These are phyloP conservation scores for Scrobipalpa costella DNA, from an alignment of 2,888 invertebrate species.

Conservation along the genomic window DNA sequence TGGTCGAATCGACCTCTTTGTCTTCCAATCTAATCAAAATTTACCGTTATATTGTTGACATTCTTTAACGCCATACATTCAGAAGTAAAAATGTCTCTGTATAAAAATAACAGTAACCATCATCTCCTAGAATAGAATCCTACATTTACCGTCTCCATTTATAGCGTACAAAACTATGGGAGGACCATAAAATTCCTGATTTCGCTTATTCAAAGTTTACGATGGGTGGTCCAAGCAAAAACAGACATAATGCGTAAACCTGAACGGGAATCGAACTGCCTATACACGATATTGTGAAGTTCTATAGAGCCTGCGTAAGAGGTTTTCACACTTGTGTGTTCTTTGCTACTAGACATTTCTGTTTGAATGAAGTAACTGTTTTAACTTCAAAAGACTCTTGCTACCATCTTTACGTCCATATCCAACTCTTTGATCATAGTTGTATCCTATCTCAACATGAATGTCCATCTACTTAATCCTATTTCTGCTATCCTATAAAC, in stretches of 20 bases:
- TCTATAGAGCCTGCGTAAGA: not conserved
- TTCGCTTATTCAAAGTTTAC: slow-evolving; percentile 14
- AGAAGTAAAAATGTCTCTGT: not conserved
- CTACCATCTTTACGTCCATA: too few species aligned
- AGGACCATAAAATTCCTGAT: slow-evolving; percentile 23
- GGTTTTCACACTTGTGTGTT: not conserved
- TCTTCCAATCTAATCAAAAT: too few species aligned
- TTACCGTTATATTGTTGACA: too few species aligned
- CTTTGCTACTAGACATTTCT: not conserved
- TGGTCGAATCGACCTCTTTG: too few species aligned
- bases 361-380: not conserved
- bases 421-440: too few species aligned
- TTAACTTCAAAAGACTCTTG: too few species aligned
- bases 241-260: slow-evolving; percentile 19
- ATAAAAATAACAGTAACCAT: not conserved
- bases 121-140: not conserved
- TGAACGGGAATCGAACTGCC: slow-evolving; percentile 16
- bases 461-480: too few species aligned
- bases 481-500: too few species aligned
- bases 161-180: slow-evolving; percentile 14
- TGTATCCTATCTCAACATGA: too few species aligned
- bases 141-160: not conserved
- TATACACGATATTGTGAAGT: slow-evolving; percentile 4
- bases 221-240: slow-evolving; percentile 26
- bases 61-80: too few species aligned